Base-by-base conservation (phyloP, 2,113 vertebrate genomes). In the Promerops cafer region DNA sequence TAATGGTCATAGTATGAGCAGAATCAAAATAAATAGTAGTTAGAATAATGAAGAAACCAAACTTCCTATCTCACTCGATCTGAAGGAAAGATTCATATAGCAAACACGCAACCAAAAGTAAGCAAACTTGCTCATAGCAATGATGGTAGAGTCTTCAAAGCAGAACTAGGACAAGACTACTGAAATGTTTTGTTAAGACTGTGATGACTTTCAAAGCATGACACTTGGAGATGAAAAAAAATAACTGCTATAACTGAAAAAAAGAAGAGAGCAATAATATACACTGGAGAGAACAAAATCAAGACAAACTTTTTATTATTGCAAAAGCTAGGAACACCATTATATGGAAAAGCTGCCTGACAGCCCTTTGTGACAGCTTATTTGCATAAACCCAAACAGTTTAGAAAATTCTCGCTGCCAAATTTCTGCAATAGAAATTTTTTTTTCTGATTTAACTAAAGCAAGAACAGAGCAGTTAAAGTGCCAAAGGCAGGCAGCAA, bases 21-120 rank as follows among this genome's bases (percentile, higher is more conserved):
- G 45, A 42, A 45, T 61, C 15, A 93, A 85, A 87, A 57, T 37
- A 52, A 88, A 54, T 10, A 59, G 24, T 27, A 64, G 10, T 19
- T 42, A 54, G 10, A 54, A 45, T 23, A 56, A 26, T 0, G 0
- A 80, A 49, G 31, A 64, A n/a, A n/a, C n/a, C n/a, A n/a, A n/a
- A n/a, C n/a, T n/a, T 57, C 18, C 7, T 30, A 11, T 37, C 39
- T 33, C 24, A 33, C 6, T 66, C 1, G 5, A 42, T 15, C 11
- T 19, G 24, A 82, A 60, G 30, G 66, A 66, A 74, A 42, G 8
- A n/a, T 47, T 71, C 19, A 57, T 23, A 9, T 5, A 80, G 57
- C 14, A 80, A 87, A 88, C 59, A 8, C 17, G 57, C 23, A 37
- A 23, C 15, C 11, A 66, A 66, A 88, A 83, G 9, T 26, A 68